These are phyloP conservation scores for Melangyna quadrimaculata DNA, from an alignment of 2,888 invertebrate species.

Conservation along the genomic window DNA sequence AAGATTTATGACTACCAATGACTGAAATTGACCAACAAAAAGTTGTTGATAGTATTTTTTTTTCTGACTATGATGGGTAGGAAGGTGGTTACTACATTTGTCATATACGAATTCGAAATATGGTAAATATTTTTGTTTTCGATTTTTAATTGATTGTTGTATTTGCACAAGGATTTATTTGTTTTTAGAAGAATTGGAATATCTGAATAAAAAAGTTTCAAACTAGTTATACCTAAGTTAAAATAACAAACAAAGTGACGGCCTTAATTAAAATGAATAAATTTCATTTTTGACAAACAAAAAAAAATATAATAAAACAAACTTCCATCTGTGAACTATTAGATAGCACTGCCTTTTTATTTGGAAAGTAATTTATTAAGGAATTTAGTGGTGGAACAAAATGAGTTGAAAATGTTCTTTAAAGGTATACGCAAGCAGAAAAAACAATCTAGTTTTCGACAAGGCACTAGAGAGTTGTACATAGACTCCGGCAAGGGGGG, in stretches of 20 bases:
- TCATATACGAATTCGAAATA: not conserved
- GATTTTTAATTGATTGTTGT: not conserved
- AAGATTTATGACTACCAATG: slow-evolving; percentile 66
- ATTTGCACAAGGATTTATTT: not conserved
- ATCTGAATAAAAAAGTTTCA: not conserved
- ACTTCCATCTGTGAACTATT: no score
- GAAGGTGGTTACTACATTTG: slow-evolving; percentile 22
- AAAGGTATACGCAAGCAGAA: no score
- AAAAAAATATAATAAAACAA: no score
- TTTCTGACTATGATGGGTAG: not conserved
- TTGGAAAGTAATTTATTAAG: no score
- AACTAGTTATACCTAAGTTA: not conserved
- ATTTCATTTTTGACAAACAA: no score
- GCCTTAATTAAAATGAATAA: not conserved
- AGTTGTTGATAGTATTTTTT: slow-evolving; percentile 53
- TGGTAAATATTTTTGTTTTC: not conserved
- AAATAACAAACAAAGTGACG: not conserved
- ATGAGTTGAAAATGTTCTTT: no score
- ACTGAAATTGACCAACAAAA: slow-evolving; percentile 52
- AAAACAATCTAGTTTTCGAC: no score
- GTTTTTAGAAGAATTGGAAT: not conserved
- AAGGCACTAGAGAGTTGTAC: no score
- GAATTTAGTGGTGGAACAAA: no score
- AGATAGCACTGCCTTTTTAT: no score
- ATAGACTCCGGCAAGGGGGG: no score